Base-by-base conservation (phyloP, 2,113 vertebrate genomes). In the Clupea harengus region DNA sequence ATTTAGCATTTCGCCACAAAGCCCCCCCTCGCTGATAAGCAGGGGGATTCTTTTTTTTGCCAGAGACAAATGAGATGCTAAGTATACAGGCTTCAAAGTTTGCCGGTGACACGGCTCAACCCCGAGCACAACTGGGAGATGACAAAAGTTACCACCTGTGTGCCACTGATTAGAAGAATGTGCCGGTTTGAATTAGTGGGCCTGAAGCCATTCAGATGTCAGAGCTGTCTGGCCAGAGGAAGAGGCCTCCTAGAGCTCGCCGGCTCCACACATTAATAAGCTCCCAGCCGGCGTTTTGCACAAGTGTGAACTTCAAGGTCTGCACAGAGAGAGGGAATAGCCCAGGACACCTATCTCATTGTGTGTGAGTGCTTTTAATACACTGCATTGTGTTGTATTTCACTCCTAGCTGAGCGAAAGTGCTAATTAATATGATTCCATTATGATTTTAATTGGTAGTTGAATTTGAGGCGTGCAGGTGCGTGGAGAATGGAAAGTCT, bases 141-240 rank as follows among this genome's bases (percentile, higher is more conserved):
- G 87, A 86, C 88, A 92, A 91, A 78, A 90, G 81, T 87, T 91
- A 86, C 82, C 84, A 92, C 81, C 89, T 93, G 87, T 83, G 87
- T 89, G 85, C n/a, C 78, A 82, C 89, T 90, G 86, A 93, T 95
- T 92, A 91, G 89, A 92, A 87, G 46, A 90, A 83, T 88, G 85
- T 90, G 86, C 57, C 89, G 92, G 84, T 78, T 88, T 86, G 54
- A 89, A 86, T 88, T 83, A 85, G 39, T 20, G 44, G 44, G 80
- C 83, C 50, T 82, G 67, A 52, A 81, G 82, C 50, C 83, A 84
- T 83, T 83, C 78, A 83, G 15, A 72, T 57, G 54, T 81, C 83
- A 75, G n/a, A 64, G 9, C 81, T 84, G 45, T 60, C 83, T 82
- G 81, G 54, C 39, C 82, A 82, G 46, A 86, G 75, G 81, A 28